Base-by-base conservation (phyloP, 1,140 invertebrate species). In the Arctopsyche grandis region DNA sequence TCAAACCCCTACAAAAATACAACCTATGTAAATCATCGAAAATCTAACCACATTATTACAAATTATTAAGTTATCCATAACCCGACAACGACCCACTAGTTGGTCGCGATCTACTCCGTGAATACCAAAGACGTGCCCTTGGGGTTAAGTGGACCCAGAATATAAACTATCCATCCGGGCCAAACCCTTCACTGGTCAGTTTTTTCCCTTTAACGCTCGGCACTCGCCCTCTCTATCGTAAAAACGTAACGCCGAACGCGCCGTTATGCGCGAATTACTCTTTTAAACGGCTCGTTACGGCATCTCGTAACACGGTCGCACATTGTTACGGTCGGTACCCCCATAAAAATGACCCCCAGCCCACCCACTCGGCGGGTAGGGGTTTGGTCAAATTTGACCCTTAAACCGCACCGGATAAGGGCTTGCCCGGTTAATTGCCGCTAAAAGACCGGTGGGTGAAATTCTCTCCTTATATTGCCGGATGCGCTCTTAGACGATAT, bases 201-300 rank as follows among this genome's bases (percentile, higher is more conserved):
- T 38, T 38, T 38, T 38, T n/a, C n/a, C n/a, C n/a, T n/a, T 38
- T 38, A 38, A 38, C 29, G 29, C 29, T 16, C 48, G 48, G 16
- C 48, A 16, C 16, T 52, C 48, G 16, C 16, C 48, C 48, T 38
- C 29, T 38, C 29, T 38, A 16, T 52, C 48, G 48, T 52, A 52
- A 52, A 52, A 52, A 52, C 48, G 48, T 52, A 12, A 14, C 16
- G 48, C 16, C 48, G 48, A 52, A 52, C 52, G 52, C 14, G 19
- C 52, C 52, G 52, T 56, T 16, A 56, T 21, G 60, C 14, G 19
- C 19, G 60, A 66, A 66, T 66, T 66, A 66, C 60, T 66, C 60
- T 16, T 66, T 66, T 66, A 66, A 66, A 66, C 21, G 60, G 60
- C 60, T 66, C 60, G 60, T 66, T 66, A 22, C 60, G 52, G 52